Evolutionary conservation across 2,797 vertebrate species (phyloP).

Genomic region (Crotalus adamanteus): DNA sequence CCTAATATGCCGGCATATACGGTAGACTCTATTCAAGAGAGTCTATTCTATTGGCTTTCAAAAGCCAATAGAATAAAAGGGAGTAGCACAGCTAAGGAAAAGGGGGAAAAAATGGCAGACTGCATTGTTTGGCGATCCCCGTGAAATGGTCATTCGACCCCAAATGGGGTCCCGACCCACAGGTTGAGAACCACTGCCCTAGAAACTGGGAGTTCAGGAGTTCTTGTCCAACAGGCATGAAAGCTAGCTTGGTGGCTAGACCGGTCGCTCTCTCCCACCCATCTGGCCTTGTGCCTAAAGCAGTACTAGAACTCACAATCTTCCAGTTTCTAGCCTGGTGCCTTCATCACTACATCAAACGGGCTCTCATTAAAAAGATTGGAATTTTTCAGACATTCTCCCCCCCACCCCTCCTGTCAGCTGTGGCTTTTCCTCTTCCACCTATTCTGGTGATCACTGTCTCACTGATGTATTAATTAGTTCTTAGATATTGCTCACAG

Average conservation of each 20-base stretch:
- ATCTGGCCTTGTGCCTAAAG: neutral
- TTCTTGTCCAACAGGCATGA: neutral
- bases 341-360: neutral
- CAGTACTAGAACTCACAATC: neutral
- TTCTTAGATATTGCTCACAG: neutral
- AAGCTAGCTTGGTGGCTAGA: neutral
- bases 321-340: neutral
- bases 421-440: neutral
- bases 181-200: neutral
- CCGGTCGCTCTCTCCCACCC: neutral
- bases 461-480: neutral
- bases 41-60: no score
- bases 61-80: no score
- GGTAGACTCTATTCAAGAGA: no score
- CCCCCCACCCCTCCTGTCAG: neutral
- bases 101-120: no score
- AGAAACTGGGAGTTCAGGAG: neutral
- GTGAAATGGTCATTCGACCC: no score
- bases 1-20: no score
- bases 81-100: no score
- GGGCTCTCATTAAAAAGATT: neutral
- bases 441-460: neutral
- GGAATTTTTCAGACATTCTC: neutral
- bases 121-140: no score
- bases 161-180: no score